Percentiles rank a stretch among this genome's conserved stretches.
These are phyloP conservation scores for Metalampra italica DNA, from an alignment of 2,888 invertebrate genomes.

Conservation along the genomic window DNA sequence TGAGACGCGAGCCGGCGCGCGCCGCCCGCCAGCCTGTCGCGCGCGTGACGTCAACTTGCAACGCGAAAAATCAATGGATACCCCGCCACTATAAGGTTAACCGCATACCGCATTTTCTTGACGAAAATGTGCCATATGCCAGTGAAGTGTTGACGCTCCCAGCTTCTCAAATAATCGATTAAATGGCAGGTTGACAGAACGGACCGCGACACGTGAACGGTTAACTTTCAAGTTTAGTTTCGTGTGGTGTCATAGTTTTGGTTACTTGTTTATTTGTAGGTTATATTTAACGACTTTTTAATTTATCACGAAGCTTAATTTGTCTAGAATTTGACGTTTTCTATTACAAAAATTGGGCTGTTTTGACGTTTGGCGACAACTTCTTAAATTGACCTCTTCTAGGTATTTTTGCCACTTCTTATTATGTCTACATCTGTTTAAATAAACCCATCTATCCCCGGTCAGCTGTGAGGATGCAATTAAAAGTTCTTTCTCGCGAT, in stretches of 20 bases:
- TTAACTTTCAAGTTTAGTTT: conserved; percentile 61
- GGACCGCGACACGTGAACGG: conserved; percentile 48
- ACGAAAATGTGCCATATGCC: conserved; percentile 69
- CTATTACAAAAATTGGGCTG: neutral
- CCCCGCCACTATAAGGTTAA: conserved; percentile 58
- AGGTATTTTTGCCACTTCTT: too few species aligned
- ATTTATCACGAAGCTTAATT: neutral
- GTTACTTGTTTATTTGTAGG: conserved; percentile 28
- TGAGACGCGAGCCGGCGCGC: conserved; percentile 72
- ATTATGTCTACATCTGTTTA: too few species aligned
- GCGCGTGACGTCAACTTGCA: conserved; percentile 65
- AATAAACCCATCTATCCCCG: too few species aligned
- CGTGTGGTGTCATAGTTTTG: conserved; percentile 68
- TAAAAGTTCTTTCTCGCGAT: too few species aligned
- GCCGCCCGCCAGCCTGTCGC: conserved; percentile 57
- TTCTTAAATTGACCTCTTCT: too few species aligned
- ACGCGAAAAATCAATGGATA: conserved; percentile 74
- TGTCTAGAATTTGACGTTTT: neutral
- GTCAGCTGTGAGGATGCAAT: too few species aligned
- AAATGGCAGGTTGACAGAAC: conserved; percentile 25
- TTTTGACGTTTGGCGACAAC: too few species aligned
- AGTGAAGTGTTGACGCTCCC: conserved; percentile 59
- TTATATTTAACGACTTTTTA: neutral
- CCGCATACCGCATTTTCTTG: conserved; percentile 75
- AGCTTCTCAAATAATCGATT: conserved; percentile 29